phyloP scores from a whole-genome alignment of 1,140 invertebrate species.

The Bradysia coprophila region DNA sequence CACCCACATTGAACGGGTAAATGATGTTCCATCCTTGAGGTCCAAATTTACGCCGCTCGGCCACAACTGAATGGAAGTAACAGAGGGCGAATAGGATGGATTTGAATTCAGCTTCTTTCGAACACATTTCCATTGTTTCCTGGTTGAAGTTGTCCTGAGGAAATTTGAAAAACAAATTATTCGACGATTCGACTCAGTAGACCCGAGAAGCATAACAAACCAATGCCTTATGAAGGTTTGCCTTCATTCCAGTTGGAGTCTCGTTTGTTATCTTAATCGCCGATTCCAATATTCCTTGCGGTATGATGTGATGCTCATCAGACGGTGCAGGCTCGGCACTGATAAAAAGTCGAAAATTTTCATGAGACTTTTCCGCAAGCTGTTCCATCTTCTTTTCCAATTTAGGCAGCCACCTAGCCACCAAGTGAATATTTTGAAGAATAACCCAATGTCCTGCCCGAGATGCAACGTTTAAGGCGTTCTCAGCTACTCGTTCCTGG shows the following conservation, averaged over 20 bases:
- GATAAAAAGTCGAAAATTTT: constrained; percentile 39
- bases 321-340: constrained; percentile 38
- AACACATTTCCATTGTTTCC: constrained; percentile 81
- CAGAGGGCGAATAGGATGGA: constrained; percentile 80
- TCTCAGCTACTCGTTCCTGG: constrained; percentile 79
- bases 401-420: constrained; percentile 68
- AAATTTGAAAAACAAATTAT: too few species aligned
- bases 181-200: too few species aligned
- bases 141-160: constrained; percentile 91
- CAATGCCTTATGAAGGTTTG: constrained; percentile 84
- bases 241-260: constrained; percentile 84
- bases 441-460: constrained; percentile 84
- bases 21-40: constrained; percentile 85
- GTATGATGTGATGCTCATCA: constrained; percentile 32
- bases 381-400: constrained; percentile 78
- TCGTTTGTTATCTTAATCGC: constrained; percentile 95
- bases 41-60: constrained; percentile 83
- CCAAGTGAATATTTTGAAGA: constrained; percentile 78
- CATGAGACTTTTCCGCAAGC: constrained; percentile 43
- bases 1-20: constrained; percentile 65
- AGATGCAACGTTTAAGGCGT: constrained; percentile 60
- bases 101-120: constrained; percentile 89
- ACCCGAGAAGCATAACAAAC: too few species aligned
- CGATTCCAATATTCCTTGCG: constrained; percentile 75
- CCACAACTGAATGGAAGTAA: constrained; percentile 90